Evolutionary conservation across 1,140 invertebrate genomes (phyloP), one percentile per base, ranked within the genome.

Genomic region (Sycophaga agraensis): DNA sequence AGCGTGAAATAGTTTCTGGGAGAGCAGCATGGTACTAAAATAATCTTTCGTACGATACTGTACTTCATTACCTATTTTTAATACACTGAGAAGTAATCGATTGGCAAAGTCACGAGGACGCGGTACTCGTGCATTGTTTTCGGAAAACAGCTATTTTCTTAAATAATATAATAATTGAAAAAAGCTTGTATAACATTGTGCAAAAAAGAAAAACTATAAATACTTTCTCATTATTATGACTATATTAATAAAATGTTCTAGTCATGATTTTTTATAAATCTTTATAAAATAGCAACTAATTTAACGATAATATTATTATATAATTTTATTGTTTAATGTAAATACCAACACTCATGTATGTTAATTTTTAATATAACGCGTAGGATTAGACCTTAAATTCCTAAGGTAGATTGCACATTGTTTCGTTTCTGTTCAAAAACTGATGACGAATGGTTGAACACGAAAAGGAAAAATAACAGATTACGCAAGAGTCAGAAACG

Each of bases 311-410:
- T n/a, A n/a, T n/a, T n/a, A n/a, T n/a, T n/a, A n/a, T n/a, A n/a
- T n/a, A n/a, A n/a, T 51, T 37, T 22, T 24, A 24, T 53, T 53
- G 24, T 54, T 49, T 21, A 21, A 34, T 48, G 19, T 26, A 58
- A 50, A 50, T 50, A 50, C 21, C 35, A 50, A n/a, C 14, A n/a
- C n/a, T n/a, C n/a, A n/a, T n/a, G n/a, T n/a, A n/a, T n/a, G n/a
- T n/a, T n/a, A n/a, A n/a, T n/a, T n/a, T n/a, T n/a, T n/a, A n/a
- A n/a, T n/a, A n/a, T n/a, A n/a, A n/a, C n/a, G n/a, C n/a, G n/a
- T n/a, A n/a, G n/a, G n/a, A n/a, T n/a, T n/a, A n/a, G n/a, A n/a
- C n/a, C n/a, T n/a, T n/a, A n/a, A n/a, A n/a, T n/a, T n/a, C n/a
- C n/a, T n/a, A n/a, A n/a, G n/a, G n/a, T n/a, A n/a, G n/a, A n/a